Percentiles rank a stretch among this genome's conserved stretches.
Evolutionary conservation across 2,113 vertebrate genomes (phyloP).

Genomic region (Misgurnus anguillicaudatus): DNA sequence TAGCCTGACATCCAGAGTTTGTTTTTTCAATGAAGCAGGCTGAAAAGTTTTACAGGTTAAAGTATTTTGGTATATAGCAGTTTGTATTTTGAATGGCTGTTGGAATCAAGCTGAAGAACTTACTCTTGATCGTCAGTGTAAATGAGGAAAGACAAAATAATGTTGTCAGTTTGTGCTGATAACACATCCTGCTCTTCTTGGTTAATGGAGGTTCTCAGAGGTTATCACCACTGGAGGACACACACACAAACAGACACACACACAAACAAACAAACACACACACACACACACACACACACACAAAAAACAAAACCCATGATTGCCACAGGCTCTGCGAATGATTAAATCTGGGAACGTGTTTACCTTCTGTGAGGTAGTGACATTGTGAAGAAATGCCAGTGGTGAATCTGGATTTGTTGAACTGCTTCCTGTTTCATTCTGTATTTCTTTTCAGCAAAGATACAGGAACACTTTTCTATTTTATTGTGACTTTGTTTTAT

Average conservation of each 20-base stretch:
- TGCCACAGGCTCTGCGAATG: slow-evolving; percentile 46
- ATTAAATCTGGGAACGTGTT: slow-evolving; percentile 58
- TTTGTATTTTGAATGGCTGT: no score
- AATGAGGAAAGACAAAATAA: slow-evolving; percentile 13
- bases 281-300: slow-evolving; percentile 45
- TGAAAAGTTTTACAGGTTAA: slow-evolving; percentile 8
- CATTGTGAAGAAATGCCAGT: slow-evolving; percentile 48
- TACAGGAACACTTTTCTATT: neutral
- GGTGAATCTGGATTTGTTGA: neutral
- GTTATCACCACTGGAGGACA: slow-evolving; percentile 46
- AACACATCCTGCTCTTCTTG: slow-evolving; percentile 43
- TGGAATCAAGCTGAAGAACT: slow-evolving; percentile 6
- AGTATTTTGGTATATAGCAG: neutral
- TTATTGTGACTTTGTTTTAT: neutral
- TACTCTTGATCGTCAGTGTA: slow-evolving; percentile 22
- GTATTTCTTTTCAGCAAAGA: neutral
- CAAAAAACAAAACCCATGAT: neutral
- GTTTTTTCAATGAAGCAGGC: neutral
- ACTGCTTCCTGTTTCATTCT: neutral
- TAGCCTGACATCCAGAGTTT: neutral
- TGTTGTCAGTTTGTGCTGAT: slow-evolving; percentile 42
- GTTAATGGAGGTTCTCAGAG: slow-evolving; percentile 56
- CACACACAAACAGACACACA: slow-evolving; percentile 25
- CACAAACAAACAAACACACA: slow-evolving; percentile 32
- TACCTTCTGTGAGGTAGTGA: slow-evolving; percentile 53